Percentiles rank a stretch among this genome's conserved stretches.
phyloP scores from a whole-genome alignment of 2,113 vertebrate genomes.

The Carollia perspicillata region DNA sequence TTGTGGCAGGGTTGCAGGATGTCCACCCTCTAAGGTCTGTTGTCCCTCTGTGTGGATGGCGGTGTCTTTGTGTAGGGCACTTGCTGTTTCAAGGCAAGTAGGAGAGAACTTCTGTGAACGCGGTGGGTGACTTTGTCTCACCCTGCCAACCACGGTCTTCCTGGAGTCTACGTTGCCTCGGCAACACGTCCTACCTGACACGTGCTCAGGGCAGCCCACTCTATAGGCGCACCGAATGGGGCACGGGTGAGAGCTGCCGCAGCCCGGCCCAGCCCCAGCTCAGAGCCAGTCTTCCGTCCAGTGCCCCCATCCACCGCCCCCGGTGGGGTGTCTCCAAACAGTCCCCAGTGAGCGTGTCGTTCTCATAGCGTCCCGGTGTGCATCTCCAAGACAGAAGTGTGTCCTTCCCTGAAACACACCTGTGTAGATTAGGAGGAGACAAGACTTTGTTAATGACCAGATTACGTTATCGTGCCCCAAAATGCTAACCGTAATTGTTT shows the following conservation, averaged over 20 bases:
- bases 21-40: neutral
- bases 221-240: neutral
- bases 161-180: neutral
- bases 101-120: neutral
- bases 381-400: neutral
- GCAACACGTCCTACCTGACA: accelerated
- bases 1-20: accelerated
- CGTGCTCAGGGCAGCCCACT: accelerated
- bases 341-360: neutral
- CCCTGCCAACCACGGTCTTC: accelerated
- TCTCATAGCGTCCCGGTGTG: neutral
- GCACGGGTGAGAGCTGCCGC: too few species aligned
- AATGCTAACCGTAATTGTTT: neutral
- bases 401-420: neutral
- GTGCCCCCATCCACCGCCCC: too few species aligned
- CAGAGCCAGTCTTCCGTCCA: accelerated
- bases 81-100: neutral
- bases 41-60: neutral
- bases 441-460: neutral
- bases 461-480: neutral
- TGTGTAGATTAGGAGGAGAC: neutral
- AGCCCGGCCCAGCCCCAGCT: neutral
- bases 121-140: accelerated
- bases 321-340: too few species aligned
- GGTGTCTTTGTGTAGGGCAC: neutral